Conservation (phyloP, 2,888 invertebrate genomes). For the Pseudococcus longispinus region DNA sequence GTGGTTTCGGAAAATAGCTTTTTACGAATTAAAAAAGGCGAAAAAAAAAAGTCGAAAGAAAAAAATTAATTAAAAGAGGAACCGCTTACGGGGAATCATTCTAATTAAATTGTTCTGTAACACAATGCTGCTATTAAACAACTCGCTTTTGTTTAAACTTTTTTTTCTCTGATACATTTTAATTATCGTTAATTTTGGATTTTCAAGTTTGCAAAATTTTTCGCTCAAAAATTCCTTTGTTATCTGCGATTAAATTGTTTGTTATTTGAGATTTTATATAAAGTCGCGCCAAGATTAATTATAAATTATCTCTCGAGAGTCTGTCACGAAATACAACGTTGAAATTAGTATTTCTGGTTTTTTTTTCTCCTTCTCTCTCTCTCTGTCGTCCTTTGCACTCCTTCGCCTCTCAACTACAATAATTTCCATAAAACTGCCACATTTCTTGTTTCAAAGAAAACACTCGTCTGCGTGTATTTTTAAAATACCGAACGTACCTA, state of each 20-base stretch:
- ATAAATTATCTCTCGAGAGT: slow-evolving; percentile 18
- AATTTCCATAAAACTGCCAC: slow-evolving; percentile 4
- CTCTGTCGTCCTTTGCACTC: background rate
- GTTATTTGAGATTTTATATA: slow-evolving; percentile 31
- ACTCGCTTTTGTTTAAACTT: slow-evolving; percentile 37
- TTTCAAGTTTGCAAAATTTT: slow-evolving; percentile 12
- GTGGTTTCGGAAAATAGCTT: slow-evolving; percentile 17
- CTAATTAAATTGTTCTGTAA: slow-evolving; percentile 45
- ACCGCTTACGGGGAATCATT: slow-evolving; percentile 46
- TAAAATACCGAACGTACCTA: background rate
- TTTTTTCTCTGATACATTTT: slow-evolving; percentile 39
- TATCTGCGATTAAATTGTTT: slow-evolving; percentile 29
- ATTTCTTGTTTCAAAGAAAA: background rate
- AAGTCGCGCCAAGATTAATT: slow-evolving; percentile 28
- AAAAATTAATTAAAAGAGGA: slow-evolving; percentile 51
- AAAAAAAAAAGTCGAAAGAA: slow-evolving; percentile 38
- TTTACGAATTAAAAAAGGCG: slow-evolving; percentile 12
- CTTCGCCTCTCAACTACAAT: background rate
- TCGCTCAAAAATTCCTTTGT: slow-evolving; percentile 22
- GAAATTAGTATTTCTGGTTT: slow-evolving; percentile 4
- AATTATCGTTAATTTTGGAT: slow-evolving; percentile 27
- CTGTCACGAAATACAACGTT: background rate
- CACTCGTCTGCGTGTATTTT: background rate
- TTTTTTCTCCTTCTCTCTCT: background rate
- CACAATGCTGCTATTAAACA: slow-evolving; percentile 35